Percentiles rank a stretch among this genome's conserved stretches.
Conservation (phyloP, 2,888 invertebrate species). For the Athrips mouffetella region DNA sequence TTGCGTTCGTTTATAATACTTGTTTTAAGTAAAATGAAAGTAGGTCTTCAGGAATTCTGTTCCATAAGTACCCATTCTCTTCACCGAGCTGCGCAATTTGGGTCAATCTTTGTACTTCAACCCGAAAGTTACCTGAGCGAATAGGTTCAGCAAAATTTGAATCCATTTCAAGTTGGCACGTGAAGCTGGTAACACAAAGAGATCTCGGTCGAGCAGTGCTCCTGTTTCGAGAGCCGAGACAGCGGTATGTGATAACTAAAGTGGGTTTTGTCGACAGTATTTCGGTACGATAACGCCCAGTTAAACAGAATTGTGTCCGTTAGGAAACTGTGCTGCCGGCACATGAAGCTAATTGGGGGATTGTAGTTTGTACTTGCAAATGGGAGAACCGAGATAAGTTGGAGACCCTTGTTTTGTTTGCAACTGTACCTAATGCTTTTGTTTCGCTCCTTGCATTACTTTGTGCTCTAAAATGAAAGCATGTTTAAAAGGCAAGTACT, state of each 20-base stretch:
- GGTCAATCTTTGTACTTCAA: conserved; percentile 6
- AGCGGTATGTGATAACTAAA: conserved; percentile 69
- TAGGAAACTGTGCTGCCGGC: conserved; percentile 24
- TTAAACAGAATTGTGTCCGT: conserved; percentile 44
- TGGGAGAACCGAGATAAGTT: not conserved
- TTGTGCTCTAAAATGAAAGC: not conserved
- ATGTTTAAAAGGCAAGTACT: not conserved
- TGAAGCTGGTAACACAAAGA: conserved; percentile 30
- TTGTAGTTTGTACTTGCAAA: conserved; percentile 8
- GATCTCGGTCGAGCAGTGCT: conserved; percentile 58
- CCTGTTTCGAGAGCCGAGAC: conserved; percentile 66
- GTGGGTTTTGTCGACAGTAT: conserved; percentile 61
- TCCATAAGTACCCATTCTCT: not conserved
- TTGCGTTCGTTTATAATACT: too few relatives aligned
- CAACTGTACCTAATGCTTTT: not conserved
- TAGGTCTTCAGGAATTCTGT: not conserved
- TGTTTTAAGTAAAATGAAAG: not conserved
- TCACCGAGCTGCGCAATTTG: not conserved
- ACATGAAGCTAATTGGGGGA: conserved; percentile 20
- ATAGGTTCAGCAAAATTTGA: conserved; percentile 17
- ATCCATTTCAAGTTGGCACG: too few relatives aligned
- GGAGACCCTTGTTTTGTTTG: not conserved
- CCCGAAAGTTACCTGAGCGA: conserved; percentile 21
- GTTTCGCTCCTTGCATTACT: not conserved
- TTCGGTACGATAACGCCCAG: conserved; percentile 53